Conservation (phyloP, 2,797 vertebrate genomes). For the Characodon lateralis region DNA sequence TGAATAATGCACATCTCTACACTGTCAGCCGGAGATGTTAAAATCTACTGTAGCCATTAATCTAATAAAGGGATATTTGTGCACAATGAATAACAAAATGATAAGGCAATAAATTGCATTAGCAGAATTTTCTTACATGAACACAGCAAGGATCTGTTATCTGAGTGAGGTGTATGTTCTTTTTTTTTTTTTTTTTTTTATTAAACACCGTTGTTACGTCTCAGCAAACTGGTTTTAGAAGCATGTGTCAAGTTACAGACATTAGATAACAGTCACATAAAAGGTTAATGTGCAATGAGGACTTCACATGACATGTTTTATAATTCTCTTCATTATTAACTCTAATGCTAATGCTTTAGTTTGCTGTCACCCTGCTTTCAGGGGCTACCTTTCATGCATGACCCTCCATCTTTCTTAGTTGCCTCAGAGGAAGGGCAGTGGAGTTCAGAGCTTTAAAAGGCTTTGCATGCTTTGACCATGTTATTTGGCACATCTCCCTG, state of each 20-base stretch:
- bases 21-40: slow-evolving; percentile 45
- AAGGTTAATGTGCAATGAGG: slow-evolving; percentile 6
- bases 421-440: slow-evolving; percentile 26
- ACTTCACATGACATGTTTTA: slow-evolving; percentile 21
- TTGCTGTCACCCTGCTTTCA: slow-evolving; percentile 12
- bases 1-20: slow-evolving; percentile 45
- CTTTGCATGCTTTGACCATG: slow-evolving; percentile 44
- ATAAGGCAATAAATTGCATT: slow-evolving; percentile 22
- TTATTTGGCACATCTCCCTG: slow-evolving; percentile 23
- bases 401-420: slow-evolving; percentile 3
- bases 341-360: slow-evolving; percentile 9
- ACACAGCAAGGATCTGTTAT: slow-evolving; percentile 20
- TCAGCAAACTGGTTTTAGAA: slow-evolving; percentile 4
- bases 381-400: slow-evolving; percentile 6
- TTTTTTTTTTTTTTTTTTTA: slow-evolving; percentile 4
- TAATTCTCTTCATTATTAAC: slow-evolving; percentile 30
- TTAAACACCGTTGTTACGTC: slow-evolving; percentile 15
- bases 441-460: slow-evolving; percentile 47
- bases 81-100: slow-evolving; percentile 31
- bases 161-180: neutral
- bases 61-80: slow-evolving; percentile 43
- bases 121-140: slow-evolving; percentile 22
- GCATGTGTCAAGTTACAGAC: neutral
- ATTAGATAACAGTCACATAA: slow-evolving; percentile 5
- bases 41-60: slow-evolving; percentile 38